These are phyloP conservation scores for Scomber japonicus DNA, from an alignment of 2,113 vertebrate genomes.

Conservation along the genomic window DNA sequence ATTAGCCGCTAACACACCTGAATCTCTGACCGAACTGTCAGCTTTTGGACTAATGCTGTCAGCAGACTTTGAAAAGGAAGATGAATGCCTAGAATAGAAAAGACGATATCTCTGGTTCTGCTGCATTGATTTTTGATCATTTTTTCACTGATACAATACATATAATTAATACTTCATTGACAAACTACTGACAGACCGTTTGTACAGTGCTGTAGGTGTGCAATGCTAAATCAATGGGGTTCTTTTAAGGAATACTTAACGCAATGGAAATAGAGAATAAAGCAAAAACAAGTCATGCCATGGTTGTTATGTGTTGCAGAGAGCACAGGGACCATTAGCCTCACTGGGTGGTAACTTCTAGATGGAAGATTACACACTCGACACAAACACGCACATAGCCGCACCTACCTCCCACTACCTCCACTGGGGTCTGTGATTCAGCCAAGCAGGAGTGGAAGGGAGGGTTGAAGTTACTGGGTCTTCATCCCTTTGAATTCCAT, in stretches of 20 bases:
- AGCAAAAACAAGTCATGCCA: constrained; percentile 32
- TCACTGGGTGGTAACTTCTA: constrained; percentile 64
- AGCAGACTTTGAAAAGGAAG: no score
- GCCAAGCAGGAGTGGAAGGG: constrained; percentile 41
- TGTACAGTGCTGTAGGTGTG: no score
- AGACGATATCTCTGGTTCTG: no score
- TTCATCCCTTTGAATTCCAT: constrained; percentile 67
- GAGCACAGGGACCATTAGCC: constrained; percentile 59
- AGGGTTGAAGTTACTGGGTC: constrained; percentile 48
- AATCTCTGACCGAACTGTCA: background rate
- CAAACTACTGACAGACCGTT: no score
- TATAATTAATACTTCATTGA: no score
- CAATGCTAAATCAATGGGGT: background rate
- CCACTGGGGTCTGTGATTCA: constrained; percentile 43
- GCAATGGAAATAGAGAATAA: background rate
- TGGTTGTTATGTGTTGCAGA: constrained; percentile 20
- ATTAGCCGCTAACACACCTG: constrained; percentile 1
- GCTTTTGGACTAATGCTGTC: background rate
- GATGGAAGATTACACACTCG: constrained; percentile 57
- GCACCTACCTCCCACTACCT: constrained; percentile 41
- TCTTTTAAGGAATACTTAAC: background rate
- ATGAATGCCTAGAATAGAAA: no score
- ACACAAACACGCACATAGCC: constrained; percentile 33
- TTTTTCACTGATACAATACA: no score
- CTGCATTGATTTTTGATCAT: no score